Conservation (phyloP, 2,113 vertebrate species). For the Phyllostomus discolor region DNA sequence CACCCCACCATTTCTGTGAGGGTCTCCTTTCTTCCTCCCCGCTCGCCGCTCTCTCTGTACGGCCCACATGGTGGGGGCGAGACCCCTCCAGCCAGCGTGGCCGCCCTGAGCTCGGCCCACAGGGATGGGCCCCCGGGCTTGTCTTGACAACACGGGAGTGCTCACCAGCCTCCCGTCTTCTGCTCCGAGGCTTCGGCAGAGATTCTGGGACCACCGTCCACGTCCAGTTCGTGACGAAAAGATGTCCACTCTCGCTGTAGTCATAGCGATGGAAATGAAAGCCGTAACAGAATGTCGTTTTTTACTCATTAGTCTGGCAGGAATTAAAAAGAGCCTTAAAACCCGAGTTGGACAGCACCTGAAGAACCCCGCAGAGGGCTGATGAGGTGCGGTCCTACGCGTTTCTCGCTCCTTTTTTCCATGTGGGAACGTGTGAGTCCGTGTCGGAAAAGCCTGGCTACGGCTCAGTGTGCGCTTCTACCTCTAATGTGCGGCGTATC, state of each 20-base stretch:
- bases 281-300: neutral
- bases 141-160: neutral
- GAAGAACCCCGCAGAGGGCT: neutral
- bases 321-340: neutral
- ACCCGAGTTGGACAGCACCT: neutral
- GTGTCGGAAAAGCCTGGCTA: neutral
- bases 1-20: neutral
- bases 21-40: neutral
- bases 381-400: neutral
- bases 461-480: neutral
- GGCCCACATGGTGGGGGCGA: fast-evolving
- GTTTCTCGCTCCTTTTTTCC: neutral
- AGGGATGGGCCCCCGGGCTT: neutral
- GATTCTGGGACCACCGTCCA: neutral
- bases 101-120: neutral
- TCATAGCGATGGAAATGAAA: neutral
- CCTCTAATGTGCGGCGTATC: neutral
- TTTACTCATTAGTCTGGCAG: neutral
- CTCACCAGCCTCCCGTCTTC: neutral
- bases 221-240: neutral
- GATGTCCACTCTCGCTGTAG: neutral
- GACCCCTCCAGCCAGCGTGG: neutral
- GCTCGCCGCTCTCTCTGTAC: neutral
- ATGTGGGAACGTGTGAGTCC: neutral
- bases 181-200: neutral